phyloP scores from a whole-genome alignment of 1,140 invertebrate genomes.

The Drosophila baimaii region DNA sequence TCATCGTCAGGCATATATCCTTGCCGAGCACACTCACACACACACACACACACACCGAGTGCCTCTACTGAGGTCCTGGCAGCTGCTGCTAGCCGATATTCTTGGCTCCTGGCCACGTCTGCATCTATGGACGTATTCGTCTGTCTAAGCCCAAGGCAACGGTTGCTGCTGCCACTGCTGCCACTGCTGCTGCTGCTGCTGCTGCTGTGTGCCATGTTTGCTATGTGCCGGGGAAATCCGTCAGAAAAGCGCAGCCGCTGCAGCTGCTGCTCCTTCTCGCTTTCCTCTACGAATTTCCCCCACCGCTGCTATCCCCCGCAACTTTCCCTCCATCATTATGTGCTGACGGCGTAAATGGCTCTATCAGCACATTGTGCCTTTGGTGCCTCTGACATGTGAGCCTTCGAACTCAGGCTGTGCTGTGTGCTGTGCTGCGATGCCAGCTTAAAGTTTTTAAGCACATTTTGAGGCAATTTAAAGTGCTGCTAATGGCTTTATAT shows the following conservation, averaged over 20 bases:
- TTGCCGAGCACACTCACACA: constrained; percentile 49
- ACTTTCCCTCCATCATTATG: constrained; percentile 70
- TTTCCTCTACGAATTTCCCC: background rate
- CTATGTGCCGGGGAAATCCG: constrained; percentile 76
- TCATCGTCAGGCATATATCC: constrained; percentile 84
- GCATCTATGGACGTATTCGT: constrained; percentile 50
- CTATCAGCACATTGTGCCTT: constrained; percentile 74
- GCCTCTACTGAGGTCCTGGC: constrained; percentile 46
- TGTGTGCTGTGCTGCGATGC: constrained; percentile 6
- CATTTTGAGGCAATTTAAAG: constrained; percentile 61
- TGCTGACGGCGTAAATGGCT: constrained; percentile 82
- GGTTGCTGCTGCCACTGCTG: constrained; percentile 23
- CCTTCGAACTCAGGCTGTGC: constrained; percentile 14
- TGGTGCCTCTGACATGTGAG: constrained; percentile 66
- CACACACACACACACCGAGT: constrained; percentile 19
- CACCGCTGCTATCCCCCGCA: background rate
- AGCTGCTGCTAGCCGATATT: constrained; percentile 66
- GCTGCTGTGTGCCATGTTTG: constrained; percentile 55
- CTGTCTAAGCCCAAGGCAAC: constrained; percentile 55
- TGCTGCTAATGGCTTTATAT: constrained; percentile 77
- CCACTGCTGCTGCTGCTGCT: constrained; percentile 19
- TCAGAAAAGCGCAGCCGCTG: constrained; percentile 73
- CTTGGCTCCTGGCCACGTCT: constrained; percentile 56
- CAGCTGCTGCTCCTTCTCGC: constrained; percentile 53
- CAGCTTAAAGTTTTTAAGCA: constrained; percentile 61